Conservation (phyloP, 30 jellyfish, hydroid and myxozoan species). For the Mastigias papua region DNA sequence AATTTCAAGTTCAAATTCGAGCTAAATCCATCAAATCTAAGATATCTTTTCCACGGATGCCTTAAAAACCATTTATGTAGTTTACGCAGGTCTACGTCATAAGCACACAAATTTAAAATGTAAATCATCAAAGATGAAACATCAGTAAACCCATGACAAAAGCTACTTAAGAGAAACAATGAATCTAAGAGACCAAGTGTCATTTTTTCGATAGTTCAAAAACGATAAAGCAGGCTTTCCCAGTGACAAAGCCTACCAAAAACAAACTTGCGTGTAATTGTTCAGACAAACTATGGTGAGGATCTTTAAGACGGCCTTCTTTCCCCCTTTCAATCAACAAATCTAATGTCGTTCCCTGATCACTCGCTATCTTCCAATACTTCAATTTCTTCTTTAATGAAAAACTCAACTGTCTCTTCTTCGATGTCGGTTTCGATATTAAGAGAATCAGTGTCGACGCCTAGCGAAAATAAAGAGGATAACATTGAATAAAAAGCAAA, state of each 20-base stretch:
- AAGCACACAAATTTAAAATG: conserved; percentile 15
- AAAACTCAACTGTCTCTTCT: conserved; percentile 94
- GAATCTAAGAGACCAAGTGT: neutral
- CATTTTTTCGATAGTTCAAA: neutral
- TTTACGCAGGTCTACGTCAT: conserved; percentile 65
- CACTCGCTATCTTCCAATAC: conserved; percentile 81
- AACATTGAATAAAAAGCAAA: too few species aligned
- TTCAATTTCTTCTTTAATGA: conserved; percentile 93
- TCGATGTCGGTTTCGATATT: conserved; percentile 84
- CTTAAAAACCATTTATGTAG: conserved; percentile 74
- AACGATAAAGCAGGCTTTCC: neutral
- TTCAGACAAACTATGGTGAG: conserved; percentile 50
- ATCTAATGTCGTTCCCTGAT: neutral
- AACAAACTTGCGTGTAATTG: neutral
- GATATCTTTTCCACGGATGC: conserved; percentile 90
- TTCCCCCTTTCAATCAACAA: conserved; percentile 16
- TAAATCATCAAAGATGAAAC: neutral
- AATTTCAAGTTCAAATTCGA: neutral
- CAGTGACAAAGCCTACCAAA: neutral
- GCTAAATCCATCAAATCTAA: neutral
- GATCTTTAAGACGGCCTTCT: conserved; percentile 10
- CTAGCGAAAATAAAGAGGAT: too few species aligned
- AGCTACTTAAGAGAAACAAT: neutral
- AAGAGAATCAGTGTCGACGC: conserved; percentile 88
- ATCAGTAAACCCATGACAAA: neutral